Base-by-base conservation (phyloP, 2,113 vertebrate genomes). In the Chitala chitala region DNA sequence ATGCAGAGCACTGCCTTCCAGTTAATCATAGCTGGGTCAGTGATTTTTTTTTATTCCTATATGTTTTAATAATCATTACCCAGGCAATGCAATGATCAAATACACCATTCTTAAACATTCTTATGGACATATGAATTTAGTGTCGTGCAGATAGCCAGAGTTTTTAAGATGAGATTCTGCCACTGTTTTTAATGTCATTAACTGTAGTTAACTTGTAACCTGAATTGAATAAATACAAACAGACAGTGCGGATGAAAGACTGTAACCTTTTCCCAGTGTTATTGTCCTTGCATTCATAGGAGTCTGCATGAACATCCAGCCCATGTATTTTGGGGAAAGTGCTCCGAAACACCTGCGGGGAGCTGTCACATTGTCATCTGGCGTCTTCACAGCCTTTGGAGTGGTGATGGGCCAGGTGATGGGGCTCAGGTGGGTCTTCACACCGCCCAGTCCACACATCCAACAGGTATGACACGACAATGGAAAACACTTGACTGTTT, bases 301-400 rank as follows among this genome's bases (percentile, higher is more conserved):
- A 69, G 87, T 98, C 65, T 91, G 94, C 87, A 94, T 98, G 92
- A 95, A 89, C n/a, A 81, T 96, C 31, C 95, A 98, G 81, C 94
- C 94, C 75, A 95, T 97, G 94, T 96, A 96, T 73, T 91, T 98
- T 82, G 94, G 93, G 24, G 94, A 96, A 81, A 94, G 93, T 15
- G 93, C 93, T 5, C 93, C 94, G 15, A 94, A 91, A 85, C 89
- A 94, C 75, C 82, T 94, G 38, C 83, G 94, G 66, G 95, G 95
- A 58, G 90, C 91, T 0, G 81, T 93, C 75, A 85, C 94, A 29
- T 76, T 95, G 82, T 93, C 92, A 1, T 95, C 91, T 2, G 93
- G 94, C 48, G 86, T 92, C 0, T 98, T 95, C 76, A 90, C 93
- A 24, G 87, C 94, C 20, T 90, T 96, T 40, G 95, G 94, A 10